phyloP scores from a whole-genome alignment of 2,888 invertebrate species.

The Himalopsyche japonica region DNA sequence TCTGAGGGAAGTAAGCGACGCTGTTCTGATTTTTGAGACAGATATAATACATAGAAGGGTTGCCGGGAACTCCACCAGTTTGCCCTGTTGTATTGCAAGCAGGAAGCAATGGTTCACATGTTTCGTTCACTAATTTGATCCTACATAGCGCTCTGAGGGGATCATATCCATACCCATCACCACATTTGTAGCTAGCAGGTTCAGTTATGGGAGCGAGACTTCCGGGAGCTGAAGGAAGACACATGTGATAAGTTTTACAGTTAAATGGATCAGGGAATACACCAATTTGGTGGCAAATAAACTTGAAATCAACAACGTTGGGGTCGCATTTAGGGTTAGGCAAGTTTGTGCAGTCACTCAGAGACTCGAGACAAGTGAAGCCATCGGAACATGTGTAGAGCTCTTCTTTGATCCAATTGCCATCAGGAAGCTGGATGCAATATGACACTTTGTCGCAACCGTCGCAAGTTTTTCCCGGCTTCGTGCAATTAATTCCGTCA shows the following conservation, averaged over 20 bases:
- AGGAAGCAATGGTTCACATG: not conserved
- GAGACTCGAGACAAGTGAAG: not conserved
- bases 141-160: constrained; percentile 55
- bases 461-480: not conserved
- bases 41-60: constrained; percentile 5
- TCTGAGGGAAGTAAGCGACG: not conserved
- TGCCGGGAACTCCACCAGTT: not conserved
- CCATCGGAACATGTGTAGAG: not conserved
- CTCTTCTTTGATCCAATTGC: not conserved
- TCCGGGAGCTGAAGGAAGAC: constrained; percentile 51
- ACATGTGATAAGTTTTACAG: constrained; percentile 56
- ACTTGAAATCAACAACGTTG: not conserved
- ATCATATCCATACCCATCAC: constrained; percentile 53
- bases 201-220: constrained; percentile 51
- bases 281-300: constrained; percentile 48
- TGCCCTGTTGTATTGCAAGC: not conserved
- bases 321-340: not conserved
- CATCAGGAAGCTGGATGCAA: not conserved
- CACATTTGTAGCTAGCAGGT: constrained; percentile 50
- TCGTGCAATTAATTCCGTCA: not conserved
- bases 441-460: not conserved
- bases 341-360: not conserved
- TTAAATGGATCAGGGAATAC: constrained; percentile 56
- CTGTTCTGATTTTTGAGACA: not conserved
- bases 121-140: not conserved